Base-by-base conservation (phyloP, 2,888 invertebrate genomes). In the Polietes domitor region DNA sequence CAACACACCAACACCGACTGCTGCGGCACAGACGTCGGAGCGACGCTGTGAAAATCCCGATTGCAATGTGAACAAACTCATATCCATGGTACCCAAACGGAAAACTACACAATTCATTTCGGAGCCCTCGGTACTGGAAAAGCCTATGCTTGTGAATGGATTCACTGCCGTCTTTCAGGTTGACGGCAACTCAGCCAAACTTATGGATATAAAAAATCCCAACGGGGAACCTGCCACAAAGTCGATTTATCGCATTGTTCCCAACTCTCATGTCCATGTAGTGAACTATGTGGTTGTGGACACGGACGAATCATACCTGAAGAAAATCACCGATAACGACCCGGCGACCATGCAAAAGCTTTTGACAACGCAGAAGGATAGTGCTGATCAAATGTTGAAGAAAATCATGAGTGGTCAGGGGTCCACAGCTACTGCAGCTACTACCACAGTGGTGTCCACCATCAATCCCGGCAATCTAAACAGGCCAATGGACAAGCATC, bases 201-300 rank as follows among this genome's bases (percentile, higher is more conserved):
- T 91, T 71, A 82, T 87, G 17, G 90, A 92, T 50, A 86, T 91
- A 4, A 89, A 90, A 41, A 85, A 87, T 73, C 85, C 86, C 0
- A 77, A 53, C 71, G 84, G 81, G 4, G 86, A 80, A 2, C 55
- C 68, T 0, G 77, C 77, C 9, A 10, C 58, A 37, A 88, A 89
- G 68, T 85, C 89, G 0, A 89, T 92, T 0, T 92, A 89, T 78
- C 89, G 91, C 7, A 89, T 92, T 19, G 89, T 91, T n/a, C 92
- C 91, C 0, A 92, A 91, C 72, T 91, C 92, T 0, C 91, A 92
- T 84, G 91, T 91, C 0, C 91, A 92, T 26, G 89, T 92, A n/a
- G 89, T 91, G 0, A 91, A 91, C 71, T 92, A 91, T 76, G 90
- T 92, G 26, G 89, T 92, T 2, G 87, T 92, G 0, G 91, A 92